Percentiles rank a stretch among this genome's conserved stretches.
Evolutionary conservation across 2,797 vertebrate species (phyloP).

Genomic region (Halcyon leucocephala): DNA sequence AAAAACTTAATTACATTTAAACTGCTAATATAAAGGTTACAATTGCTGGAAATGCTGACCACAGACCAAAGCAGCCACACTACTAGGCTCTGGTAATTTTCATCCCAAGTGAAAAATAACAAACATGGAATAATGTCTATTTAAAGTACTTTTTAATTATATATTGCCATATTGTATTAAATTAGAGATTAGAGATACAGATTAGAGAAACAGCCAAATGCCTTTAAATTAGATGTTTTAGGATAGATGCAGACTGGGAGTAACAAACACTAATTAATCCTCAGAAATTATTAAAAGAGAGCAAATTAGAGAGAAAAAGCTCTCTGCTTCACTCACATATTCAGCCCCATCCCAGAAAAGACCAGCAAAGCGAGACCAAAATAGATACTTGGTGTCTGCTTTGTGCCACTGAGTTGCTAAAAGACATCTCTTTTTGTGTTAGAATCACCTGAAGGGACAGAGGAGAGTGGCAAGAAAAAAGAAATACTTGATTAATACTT

Average conservation of each 20-base stretch:
- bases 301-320: not conserved
- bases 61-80: not conserved
- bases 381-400: not conserved
- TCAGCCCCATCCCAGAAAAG: not conserved
- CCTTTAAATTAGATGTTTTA: constrained; percentile 8
- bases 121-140: not conserved
- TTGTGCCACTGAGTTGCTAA: not conserved
- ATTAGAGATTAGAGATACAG: not conserved
- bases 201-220: not conserved
- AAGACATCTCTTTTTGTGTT: not conserved
- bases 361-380: not conserved
- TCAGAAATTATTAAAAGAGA: not conserved
- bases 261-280: not conserved
- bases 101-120: not conserved
- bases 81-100: not conserved
- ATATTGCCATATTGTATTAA: not conserved
- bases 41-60: not conserved
- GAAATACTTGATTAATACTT: not conserved
- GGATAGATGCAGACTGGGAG: not conserved
- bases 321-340: not conserved
- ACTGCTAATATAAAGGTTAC: not conserved
- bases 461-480: not conserved
- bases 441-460: not conserved
- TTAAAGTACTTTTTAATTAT: not conserved
- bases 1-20: not conserved